Evolutionary conservation across 1,140 invertebrate genomes (phyloP).

Genomic region (Cherax destructor): DNA sequence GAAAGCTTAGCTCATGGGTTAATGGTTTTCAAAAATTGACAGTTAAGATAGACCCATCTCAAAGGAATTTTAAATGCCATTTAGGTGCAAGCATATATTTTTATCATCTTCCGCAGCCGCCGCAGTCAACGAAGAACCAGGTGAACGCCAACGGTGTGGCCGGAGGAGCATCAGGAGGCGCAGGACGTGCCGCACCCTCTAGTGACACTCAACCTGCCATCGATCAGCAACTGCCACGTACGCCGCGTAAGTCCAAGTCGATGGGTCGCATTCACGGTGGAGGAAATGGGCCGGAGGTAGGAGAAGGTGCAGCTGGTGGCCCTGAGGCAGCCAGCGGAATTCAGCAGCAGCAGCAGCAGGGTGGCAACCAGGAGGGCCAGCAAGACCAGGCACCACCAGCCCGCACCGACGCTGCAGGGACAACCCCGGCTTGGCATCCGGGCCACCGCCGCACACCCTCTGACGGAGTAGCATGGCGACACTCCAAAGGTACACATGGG

Average conservation of each 20-base stretch:
- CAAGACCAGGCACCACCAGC: slow-evolving; percentile 42
- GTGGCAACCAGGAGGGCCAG: slow-evolving; percentile 34
- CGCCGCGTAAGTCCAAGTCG: slow-evolving; percentile 72
- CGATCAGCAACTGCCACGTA: slow-evolving; percentile 62
- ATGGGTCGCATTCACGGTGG: slow-evolving; percentile 72
- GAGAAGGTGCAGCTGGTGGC: slow-evolving; percentile 57
- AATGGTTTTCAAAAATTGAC: too few species aligned
- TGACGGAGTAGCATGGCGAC: slow-evolving; percentile 71
- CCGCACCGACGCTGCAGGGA: slow-evolving; percentile 30
- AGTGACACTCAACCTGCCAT: slow-evolving; percentile 19
- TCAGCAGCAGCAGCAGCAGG: slow-evolving; percentile 44
- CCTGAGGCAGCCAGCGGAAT: slow-evolving; percentile 22
- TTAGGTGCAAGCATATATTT: neutral
- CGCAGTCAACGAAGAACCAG: slow-evolving; percentile 56
- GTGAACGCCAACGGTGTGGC: slow-evolving; percentile 58
- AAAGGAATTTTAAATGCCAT: too few species aligned
- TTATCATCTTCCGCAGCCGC: slow-evolving; percentile 27
- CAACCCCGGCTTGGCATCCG: slow-evolving; percentile 50
- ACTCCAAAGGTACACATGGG: slow-evolving; percentile 71
- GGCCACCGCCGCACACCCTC: slow-evolving; percentile 71
- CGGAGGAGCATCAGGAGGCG: slow-evolving; percentile 53
- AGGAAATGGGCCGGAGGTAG: slow-evolving; percentile 52
- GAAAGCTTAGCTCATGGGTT: too few species aligned
- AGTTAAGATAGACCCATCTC: too few species aligned
- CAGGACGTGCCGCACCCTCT: slow-evolving; percentile 30